These are phyloP conservation scores for Ditylenchus dipsaci DNA, from an alignment of 1,140 invertebrate species.

Conservation along the genomic window DNA sequence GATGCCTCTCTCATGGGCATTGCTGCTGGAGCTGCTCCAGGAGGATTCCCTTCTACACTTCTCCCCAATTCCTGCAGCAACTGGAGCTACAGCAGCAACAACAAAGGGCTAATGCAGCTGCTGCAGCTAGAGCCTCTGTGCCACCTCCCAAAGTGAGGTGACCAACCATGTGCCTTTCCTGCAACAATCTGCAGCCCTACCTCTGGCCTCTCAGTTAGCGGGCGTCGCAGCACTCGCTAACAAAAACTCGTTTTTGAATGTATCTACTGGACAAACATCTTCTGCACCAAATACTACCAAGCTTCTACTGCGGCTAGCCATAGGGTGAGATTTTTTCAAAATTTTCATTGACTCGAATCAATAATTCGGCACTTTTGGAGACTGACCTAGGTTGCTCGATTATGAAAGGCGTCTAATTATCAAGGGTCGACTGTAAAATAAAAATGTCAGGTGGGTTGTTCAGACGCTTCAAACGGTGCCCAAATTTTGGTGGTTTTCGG, in stretches of 20 bases:
- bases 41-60: not conserved
- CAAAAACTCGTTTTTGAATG: not conserved
- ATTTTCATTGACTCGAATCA: too few relatives aligned
- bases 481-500: too few relatives aligned
- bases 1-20: conserved; percentile 16
- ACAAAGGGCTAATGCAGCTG: not conserved
- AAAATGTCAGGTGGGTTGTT: too few relatives aligned
- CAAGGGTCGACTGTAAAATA: too few relatives aligned
- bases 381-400: too few relatives aligned
- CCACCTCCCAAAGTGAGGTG: too few relatives aligned
- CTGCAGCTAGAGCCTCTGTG: not conserved
- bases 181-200: not conserved
- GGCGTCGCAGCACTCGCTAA: conserved; percentile 7
- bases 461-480: too few relatives aligned
- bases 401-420: too few relatives aligned
- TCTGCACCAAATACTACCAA: not conserved
- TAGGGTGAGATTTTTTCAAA: not conserved
- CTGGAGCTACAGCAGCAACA: conserved; percentile 19
- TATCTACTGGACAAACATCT: not conserved
- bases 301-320: not conserved
- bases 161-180: not conserved
- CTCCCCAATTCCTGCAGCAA: conserved; percentile 10
- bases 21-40: conserved; percentile 1
- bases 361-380: too few relatives aligned
- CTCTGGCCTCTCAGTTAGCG: conserved; percentile 16